Base-by-base conservation (phyloP, 2,888 invertebrate genomes). In the Hirtodrosophila histrioides region DNA sequence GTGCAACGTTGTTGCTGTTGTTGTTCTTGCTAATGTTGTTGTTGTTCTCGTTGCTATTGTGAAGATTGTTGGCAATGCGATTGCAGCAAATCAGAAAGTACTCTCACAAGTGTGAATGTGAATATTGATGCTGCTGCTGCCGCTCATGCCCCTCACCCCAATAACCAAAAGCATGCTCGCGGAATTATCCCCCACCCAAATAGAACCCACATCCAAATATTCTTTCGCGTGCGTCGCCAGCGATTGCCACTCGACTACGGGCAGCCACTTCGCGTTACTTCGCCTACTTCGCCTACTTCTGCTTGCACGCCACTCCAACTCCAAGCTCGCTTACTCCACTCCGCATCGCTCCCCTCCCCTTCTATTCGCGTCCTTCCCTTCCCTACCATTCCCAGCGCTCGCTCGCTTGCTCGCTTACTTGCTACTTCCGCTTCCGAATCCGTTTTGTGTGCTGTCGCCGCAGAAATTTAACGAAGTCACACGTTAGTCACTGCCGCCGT, bases 391-490 rank as follows among this genome's bases (percentile, higher is more conserved):
- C 64, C 58, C 69, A 27, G 56, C 56, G 68, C 12, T 75, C 50
- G 61, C 39, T 73, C 56, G 74, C 73, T 78, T 54, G 78, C 70
- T 83, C 86, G 84, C 88, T 86, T 85, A 85, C 84, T 85, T 85
- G 88, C 84, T 85, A 80, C 84, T 85, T 85, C 84, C 84, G 84
- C 86, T 85, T 85, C 84, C 84, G 84, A 88, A 85, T 85, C 84
- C 84, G 84, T 85, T 85, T 85, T 85, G 84, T 85, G 88, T 88
- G 84, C 84, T 85, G 84, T 86, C 86, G 84, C 88, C 84, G 84
- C 88, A 88, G 86, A 85, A 85, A 87, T 88, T 85, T 85, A 85
- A 85, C 84, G 84, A 85, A 85, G 88, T 85, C 88, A 86, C 84
- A 85, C 84, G 88, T 78, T 79, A 78, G 75, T 61, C 68, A 55